Evolutionary conservation across 1,140 invertebrate species (phyloP).

Genomic region (Pseudomyrmex dendroicus): DNA sequence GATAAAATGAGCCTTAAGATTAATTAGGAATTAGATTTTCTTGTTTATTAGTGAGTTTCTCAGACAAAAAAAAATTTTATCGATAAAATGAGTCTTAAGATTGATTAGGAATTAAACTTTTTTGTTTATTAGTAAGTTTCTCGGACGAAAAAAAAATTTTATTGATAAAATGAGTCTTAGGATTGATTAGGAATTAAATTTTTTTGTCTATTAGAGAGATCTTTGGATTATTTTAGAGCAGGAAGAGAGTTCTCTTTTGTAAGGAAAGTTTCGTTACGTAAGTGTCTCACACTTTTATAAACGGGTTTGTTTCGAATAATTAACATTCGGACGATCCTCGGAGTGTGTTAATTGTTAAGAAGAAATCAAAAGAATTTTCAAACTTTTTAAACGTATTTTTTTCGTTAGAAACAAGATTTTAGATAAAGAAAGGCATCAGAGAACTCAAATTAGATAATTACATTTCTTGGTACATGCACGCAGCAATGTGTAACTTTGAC

Average conservation of each 20-base stretch:
- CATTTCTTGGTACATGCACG: too few species aligned
- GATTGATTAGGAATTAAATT: slow-evolving; percentile 45
- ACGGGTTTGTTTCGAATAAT: background rate
- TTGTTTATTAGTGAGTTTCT: too few species aligned
- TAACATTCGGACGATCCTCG: background rate
- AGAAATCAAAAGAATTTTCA: background rate
- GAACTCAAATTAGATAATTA: too few species aligned
- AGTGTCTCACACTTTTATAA: slow-evolving; percentile 9
- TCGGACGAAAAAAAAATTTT: too few species aligned
- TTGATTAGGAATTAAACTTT: too few species aligned
- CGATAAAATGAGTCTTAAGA: too few species aligned
- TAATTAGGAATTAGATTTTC: too few species aligned
- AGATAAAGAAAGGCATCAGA: too few species aligned
- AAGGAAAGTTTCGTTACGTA: slow-evolving; percentile 16
- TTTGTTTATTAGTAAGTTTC: too few species aligned
- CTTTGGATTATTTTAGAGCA: background rate
- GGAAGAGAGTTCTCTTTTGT: background rate
- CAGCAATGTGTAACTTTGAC: too few species aligned
- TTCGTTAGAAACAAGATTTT: background rate
- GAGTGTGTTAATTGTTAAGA: slow-evolving; percentile 17
- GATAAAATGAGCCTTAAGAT: background rate
- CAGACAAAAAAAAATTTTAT: too few species aligned
- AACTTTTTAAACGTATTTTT: slow-evolving; percentile 26
- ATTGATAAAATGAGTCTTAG: slow-evolving; percentile 24
- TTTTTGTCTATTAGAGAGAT: background rate